Conservation (phyloP, 1,140 invertebrate genomes). For the Macrobrachium rosenbergii region DNA sequence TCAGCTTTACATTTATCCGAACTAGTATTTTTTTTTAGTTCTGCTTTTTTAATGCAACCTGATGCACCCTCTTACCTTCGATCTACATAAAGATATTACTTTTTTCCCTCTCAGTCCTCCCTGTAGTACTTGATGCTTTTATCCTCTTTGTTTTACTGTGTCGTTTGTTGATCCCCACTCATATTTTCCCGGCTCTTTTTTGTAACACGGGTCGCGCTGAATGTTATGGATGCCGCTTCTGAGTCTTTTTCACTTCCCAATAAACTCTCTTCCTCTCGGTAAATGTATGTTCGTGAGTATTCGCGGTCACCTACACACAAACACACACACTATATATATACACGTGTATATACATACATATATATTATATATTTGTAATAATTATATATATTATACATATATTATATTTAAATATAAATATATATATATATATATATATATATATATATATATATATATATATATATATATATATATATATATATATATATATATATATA, state of each 20-base stretch:
- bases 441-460: constrained; percentile 22
- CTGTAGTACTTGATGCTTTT: too few species aligned
- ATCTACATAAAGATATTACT: too few species aligned
- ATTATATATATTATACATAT: constrained; percentile 3
- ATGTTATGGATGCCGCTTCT: neutral
- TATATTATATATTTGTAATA: neutral
- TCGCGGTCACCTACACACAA: neutral
- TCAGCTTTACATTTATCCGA: too few species aligned
- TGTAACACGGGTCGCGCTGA: too few species aligned
- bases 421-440: constrained; percentile 22
- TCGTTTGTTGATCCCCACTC: too few species aligned
- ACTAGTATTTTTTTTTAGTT: too few species aligned
- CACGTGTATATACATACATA: neutral
- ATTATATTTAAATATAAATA: constrained; percentile 2
- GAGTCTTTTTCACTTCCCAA: neutral
- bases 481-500: constrained; percentile 5
- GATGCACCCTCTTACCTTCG: too few species aligned
- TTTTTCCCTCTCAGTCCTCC: too few species aligned
- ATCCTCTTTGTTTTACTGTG: too few species aligned
- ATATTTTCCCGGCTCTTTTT: too few species aligned
- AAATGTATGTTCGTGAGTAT: too few species aligned
- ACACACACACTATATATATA: neutral
- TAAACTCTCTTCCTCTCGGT: neutral
- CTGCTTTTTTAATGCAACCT: too few species aligned
- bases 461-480: neutral